Conservation (phyloP, 2,888 invertebrate genomes). For the Aphodius sticticus region DNA sequence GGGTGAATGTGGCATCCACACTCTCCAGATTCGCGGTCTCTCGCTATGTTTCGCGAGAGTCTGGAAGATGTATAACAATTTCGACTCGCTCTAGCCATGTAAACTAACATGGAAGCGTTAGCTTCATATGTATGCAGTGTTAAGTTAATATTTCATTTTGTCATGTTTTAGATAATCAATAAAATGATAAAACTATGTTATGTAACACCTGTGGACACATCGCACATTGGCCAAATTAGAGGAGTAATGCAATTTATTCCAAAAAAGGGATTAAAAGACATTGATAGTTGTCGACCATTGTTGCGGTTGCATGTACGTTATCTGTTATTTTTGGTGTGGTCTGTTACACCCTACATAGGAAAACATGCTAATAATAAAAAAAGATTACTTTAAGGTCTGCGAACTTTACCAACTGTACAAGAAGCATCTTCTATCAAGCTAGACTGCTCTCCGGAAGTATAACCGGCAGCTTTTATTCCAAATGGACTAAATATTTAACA, state of each 20-base stretch:
- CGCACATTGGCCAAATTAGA: constrained; percentile 6
- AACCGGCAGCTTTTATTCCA: constrained; percentile 27
- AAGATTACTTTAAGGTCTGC: neutral
- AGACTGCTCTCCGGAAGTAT: constrained; percentile 30
- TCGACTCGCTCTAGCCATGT: no score
- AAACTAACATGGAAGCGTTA: no score
- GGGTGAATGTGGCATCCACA: no score
- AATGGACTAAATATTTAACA: constrained; percentile 33
- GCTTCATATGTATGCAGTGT: no score
- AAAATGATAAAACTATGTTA: constrained; percentile 9
- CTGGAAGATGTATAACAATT: no score
- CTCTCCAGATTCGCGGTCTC: no score
- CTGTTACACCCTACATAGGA: no score
- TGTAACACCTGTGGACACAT: neutral
- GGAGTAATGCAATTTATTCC: constrained; percentile 37
- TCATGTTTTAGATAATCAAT: constrained; percentile 29
- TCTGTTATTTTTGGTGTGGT: neutral
- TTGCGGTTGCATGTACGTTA: constrained; percentile 11
- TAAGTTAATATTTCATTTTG: neutral
- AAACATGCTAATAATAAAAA: no score
- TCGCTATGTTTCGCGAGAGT: no score
- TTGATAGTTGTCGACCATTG: constrained; percentile 33
- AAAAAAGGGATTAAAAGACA: constrained; percentile 33
- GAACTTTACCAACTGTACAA: neutral
- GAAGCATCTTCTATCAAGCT: constrained; percentile 14